These are phyloP conservation scores for Enoplolaimus lenunculus DNA, from an alignment of 2,888 invertebrate genomes.

Conservation along the genomic window DNA sequence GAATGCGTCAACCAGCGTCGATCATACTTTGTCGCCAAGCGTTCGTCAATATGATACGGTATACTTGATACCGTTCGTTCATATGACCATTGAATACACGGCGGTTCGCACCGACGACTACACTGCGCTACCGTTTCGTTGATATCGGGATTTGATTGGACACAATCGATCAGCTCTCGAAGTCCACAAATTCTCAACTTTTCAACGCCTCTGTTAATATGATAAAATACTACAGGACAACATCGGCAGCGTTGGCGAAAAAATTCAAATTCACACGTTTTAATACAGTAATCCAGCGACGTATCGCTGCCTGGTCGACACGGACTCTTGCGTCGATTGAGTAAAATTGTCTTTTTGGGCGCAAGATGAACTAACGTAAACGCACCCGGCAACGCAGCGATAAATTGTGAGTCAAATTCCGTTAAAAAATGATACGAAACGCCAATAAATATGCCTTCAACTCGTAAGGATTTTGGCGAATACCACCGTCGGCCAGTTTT, in stretches of 20 bases:
- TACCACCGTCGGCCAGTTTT: slow-evolving; percentile 9
- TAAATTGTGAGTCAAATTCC: slow-evolving; percentile 17
- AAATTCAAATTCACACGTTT: slow-evolving; percentile 9
- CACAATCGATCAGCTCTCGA: slow-evolving; percentile 1
- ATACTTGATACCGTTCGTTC: slow-evolving; percentile 9
- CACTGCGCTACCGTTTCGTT: not conserved
- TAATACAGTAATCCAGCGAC: not conserved
- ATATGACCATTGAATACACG: slow-evolving; percentile 16
- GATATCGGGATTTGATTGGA: not conserved
- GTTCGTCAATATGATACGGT: slow-evolving; percentile 4
- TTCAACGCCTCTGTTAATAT: not conserved
- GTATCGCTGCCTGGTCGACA: not conserved
- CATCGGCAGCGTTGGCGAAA: slow-evolving; percentile 1
- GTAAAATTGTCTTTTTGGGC: slow-evolving; percentile 5
- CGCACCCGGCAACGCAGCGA: slow-evolving; percentile 10
- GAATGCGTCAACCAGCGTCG: not conserved
- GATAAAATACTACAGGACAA: slow-evolving; percentile 6
- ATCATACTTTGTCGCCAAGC: not conserved
- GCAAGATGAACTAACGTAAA: slow-evolving; percentile 10
- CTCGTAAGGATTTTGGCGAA: not conserved
- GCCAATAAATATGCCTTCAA: slow-evolving; percentile 17
- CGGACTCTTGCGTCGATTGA: not conserved
- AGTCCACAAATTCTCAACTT: not conserved
- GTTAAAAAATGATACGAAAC: slow-evolving; percentile 6
- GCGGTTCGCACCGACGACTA: not conserved